Conservation (phyloP, 1,140 invertebrate species). For the Oscheius sp. region DNA sequence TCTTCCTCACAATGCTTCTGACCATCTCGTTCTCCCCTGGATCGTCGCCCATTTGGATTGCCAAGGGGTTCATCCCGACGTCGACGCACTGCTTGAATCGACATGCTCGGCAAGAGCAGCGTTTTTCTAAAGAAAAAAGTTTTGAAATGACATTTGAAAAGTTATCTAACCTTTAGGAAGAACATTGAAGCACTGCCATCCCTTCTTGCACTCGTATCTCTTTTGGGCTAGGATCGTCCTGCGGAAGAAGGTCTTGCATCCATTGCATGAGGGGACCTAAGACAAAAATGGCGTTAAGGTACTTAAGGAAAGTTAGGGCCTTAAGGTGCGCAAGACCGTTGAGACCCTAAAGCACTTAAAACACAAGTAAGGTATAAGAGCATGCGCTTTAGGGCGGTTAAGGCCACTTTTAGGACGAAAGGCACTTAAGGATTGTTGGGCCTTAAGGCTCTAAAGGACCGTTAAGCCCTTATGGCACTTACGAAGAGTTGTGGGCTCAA, state of each 20-base stretch:
- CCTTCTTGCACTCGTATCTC: slow-evolving; percentile 31
- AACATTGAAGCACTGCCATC: slow-evolving; percentile 30
- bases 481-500: too few relatives aligned
- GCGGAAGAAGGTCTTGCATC: slow-evolving; percentile 42
- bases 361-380: too few relatives aligned
- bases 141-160: neutral
- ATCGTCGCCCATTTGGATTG: slow-evolving; percentile 24
- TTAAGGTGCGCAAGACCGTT: neutral
- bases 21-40: neutral
- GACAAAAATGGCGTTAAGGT: neutral
- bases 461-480: too few relatives aligned
- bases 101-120: slow-evolving; percentile 34
- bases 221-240: slow-evolving; percentile 31
- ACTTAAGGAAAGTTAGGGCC: neutral
- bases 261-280: slow-evolving; percentile 38
- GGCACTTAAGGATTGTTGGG: too few relatives aligned
- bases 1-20: neutral
- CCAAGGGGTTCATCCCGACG: slow-evolving; percentile 32
- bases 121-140: slow-evolving; percentile 22
- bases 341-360: too few relatives aligned
- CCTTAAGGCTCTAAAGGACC: too few relatives aligned
- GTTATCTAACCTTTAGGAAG: slow-evolving; percentile 29
- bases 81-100: slow-evolving; percentile 37
- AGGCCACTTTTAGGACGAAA: too few relatives aligned
- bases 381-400: too few relatives aligned